Conservation (phyloP, 2,797 vertebrate genomes). For the Hippoglossus hippoglossus region DNA sequence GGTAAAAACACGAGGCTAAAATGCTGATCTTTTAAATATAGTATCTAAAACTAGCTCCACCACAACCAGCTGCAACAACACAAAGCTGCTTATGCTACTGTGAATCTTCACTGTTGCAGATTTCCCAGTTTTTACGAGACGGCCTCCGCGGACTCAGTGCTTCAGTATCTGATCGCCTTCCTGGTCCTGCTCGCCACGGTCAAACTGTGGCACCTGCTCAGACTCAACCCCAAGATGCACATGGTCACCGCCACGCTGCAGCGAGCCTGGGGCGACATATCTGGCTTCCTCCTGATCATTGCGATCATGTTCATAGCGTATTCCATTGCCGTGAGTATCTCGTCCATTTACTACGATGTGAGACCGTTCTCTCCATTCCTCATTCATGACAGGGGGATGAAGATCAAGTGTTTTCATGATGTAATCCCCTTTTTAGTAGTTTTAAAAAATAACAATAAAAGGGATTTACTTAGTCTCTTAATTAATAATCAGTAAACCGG, state of each 20-base stretch:
- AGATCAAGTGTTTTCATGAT: neutral
- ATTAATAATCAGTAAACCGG: too few relatives aligned
- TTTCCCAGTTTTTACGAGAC: slow-evolving; percentile 90
- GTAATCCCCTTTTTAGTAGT: too few relatives aligned
- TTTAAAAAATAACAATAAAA: too few relatives aligned
- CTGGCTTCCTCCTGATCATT: slow-evolving; percentile 86
- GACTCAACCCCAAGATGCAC: slow-evolving; percentile 92
- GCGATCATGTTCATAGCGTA: slow-evolving; percentile 90
- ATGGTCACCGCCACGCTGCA: slow-evolving; percentile 89
- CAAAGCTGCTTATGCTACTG: neutral
- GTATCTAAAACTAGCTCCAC: too few relatives aligned
- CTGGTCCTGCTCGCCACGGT: slow-evolving; percentile 91
- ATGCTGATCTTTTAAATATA: too few relatives aligned
- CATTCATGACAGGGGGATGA: neutral
- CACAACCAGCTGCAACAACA: too few relatives aligned
- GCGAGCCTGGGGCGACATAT: slow-evolving; percentile 90
- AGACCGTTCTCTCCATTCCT: neutral
- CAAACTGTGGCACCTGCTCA: slow-evolving; percentile 93
- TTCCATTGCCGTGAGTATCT: slow-evolving; percentile 85
- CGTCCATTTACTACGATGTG: neutral
- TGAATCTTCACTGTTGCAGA: slow-evolving; percentile 67
- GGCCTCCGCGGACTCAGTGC: slow-evolving; percentile 82
- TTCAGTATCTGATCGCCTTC: slow-evolving; percentile 92
- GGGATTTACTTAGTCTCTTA: too few relatives aligned
- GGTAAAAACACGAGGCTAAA: too few relatives aligned